Evolutionary conservation across 2,113 vertebrate species (phyloP), one percentile per base, ranked within the genome.

Genomic region (Phrynosoma platyrhinos): DNA sequence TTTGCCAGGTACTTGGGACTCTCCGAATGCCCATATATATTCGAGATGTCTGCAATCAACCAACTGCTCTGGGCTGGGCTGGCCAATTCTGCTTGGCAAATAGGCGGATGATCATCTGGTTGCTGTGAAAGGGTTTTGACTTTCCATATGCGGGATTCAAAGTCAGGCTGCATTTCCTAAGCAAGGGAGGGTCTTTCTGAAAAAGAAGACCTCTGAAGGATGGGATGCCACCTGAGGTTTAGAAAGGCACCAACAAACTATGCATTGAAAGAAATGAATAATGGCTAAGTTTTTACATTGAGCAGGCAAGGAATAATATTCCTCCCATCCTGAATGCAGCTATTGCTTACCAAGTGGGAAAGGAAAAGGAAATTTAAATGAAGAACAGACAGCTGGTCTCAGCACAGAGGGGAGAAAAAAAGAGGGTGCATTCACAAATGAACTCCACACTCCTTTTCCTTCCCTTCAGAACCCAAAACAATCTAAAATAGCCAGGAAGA

Each of bases 31-130:
- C 69, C 0, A 0, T 84, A 79, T 82, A 74, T 91, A 85, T 89
- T 91, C 90, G 91, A 90, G 90, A 83, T 30, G 85, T 81, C 79
- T 89, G 88, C 80, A 87, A 0, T n/a, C 91, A 88, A 90, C 87
- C 93, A 90, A 77, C 80, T 94, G 88, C 89, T 90, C 13, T 14
- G 71, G 84, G 23, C 53, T 79, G 81, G 64, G 75, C 84, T 27
- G 81, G 84, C 82, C 80, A 86, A 75, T 0, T 0, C 62, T 55
- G 27, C 76, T 53, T 93, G 89, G 89, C 91, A 95, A 79, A 69
- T 1, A 0, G 1, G 66, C 85, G 84, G 69, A 55, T 0, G 0
- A 2, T 68, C 86, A 83, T 76, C 85, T 94, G 2, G 0, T 88
- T 90, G 0, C 85, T 89, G 52, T 1, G 85, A 81, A 32, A 27